A percentile compares a stretch with the other conserved stretches of the same genome.
These are phyloP conservation scores for Metopolophium dirhodum DNA, from an alignment of 1,140 invertebrate species.

Conservation along the genomic window DNA sequence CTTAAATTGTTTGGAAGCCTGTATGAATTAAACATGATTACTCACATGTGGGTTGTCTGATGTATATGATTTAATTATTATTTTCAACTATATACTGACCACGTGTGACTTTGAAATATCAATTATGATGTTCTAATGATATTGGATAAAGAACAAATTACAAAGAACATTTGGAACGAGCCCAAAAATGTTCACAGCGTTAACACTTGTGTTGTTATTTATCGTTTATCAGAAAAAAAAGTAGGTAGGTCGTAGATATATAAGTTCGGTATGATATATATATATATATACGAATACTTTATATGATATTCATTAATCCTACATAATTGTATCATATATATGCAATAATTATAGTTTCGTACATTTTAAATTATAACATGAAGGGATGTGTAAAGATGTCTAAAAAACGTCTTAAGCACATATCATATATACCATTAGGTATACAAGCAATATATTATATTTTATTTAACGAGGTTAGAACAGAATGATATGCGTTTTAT, in stretches of 20 bases:
- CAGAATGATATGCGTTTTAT: neutral
- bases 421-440: neutral
- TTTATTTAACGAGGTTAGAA: neutral
- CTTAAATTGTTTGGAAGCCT: neutral
- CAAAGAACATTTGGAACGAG: neutral
- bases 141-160: conserved; percentile 51
- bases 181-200: neutral
- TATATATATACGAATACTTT: neutral
- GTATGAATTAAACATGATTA: neutral
- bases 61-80: neutral
- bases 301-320: neutral
- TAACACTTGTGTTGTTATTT: conserved; percentile 6
- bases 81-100: conserved; percentile 9
- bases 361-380: conserved; percentile 18
- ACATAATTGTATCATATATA: neutral
- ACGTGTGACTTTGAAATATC: conserved; percentile 44
- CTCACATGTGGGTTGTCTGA: neutral
- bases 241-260: neutral
- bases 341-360: neutral
- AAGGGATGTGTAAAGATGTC: conserved; percentile 5
- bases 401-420: neutral
- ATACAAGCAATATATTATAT: neutral
- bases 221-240: neutral
- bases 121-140: conserved; percentile 47
- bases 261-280: neutral